Conservation (phyloP, 2,797 vertebrate species). For the Morus bassanus region DNA sequence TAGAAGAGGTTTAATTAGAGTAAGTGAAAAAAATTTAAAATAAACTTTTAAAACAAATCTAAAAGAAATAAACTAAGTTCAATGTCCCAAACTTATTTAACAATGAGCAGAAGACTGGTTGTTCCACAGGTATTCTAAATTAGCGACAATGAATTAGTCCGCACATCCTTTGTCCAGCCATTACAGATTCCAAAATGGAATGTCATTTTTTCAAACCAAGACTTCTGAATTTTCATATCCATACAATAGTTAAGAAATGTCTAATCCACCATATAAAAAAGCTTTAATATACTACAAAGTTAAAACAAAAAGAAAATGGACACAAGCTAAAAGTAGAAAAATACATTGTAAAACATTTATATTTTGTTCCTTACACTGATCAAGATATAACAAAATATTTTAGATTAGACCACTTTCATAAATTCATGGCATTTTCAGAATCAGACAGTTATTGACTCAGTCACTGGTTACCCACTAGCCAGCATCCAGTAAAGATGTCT, state of each 20-base stretch:
- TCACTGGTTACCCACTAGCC: background rate
- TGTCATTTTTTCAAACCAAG: slow-evolving; percentile 7
- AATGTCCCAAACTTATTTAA: slow-evolving; percentile 37
- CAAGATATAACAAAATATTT: slow-evolving; percentile 47
- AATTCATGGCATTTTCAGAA: slow-evolving; percentile 30
- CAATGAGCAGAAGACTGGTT: slow-evolving; percentile 38
- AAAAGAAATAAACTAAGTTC: slow-evolving; percentile 54
- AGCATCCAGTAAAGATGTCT: background rate
- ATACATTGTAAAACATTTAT: slow-evolving; percentile 63
- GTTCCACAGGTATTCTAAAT: slow-evolving; percentile 54
- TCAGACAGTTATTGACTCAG: slow-evolving; percentile 1
- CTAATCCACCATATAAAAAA: slow-evolving; percentile 76
- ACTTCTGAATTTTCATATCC: slow-evolving; percentile 16
- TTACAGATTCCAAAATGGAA: slow-evolving; percentile 13
- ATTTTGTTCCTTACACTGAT: slow-evolving; percentile 62
- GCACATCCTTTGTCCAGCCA: background rate
- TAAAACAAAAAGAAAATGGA: slow-evolving; percentile 68
- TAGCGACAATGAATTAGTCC: background rate
- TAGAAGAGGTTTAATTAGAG: slow-evolving; percentile 37
- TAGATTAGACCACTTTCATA: slow-evolving; percentile 42
- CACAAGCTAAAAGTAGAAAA: slow-evolving; percentile 74
- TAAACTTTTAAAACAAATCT: slow-evolving; percentile 44
- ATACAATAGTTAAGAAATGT: slow-evolving; percentile 54
- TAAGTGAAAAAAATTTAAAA: slow-evolving; percentile 47
- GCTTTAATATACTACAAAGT: slow-evolving; percentile 70